Evolutionary conservation across 2,797 vertebrate genomes (phyloP), one percentile per base, ranked within the genome.

Genomic region (Coracias cyanogaster): DNA sequence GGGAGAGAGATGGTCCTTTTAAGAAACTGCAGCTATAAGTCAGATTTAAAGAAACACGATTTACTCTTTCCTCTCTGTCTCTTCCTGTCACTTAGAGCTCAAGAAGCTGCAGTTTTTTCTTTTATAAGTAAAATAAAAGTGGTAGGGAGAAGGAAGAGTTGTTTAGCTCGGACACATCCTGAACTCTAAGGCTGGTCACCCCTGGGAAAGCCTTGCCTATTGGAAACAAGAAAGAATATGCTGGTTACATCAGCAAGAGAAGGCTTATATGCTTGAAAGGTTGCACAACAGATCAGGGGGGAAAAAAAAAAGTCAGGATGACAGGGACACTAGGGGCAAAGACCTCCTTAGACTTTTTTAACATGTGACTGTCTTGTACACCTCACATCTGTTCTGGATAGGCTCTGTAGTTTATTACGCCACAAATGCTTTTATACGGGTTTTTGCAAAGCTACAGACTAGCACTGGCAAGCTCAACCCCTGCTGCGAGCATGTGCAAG

Each of bases 211-310:
- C 31, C 46, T 76, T 64, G 46, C 29, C 46, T 73, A 41, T 48
- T 60, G 29, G 35, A 84, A 64, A 82, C 25, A 55, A 39, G 45
- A 83, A 52, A 64, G 58, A 43, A 69, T 58, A 71, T 2, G 29
- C 35, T 57, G 25, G 69, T 93, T 96, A 86, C 54, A 94, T 94
- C 87, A 90, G 79, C 79, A 72, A 65, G 54, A 78, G 49, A 65
- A 33, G 43, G 58, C 51, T 92, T 74, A 80, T 29, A 67, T 13
- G 26, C 46, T 37, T 33, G 21, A 46, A 82, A 70, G 48, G 55
- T 88, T 95, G 90, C 86, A 90, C 89, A 94, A 94, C 70, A 80
- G 31, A 82, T 45, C 10, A 31, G 29, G 26, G n/a, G n/a, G n/a
- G 15, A 15, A 49, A 77, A n/a, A 41, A 29, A 51, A 52, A 45